Evolutionary conservation across 2,888 invertebrate species (phyloP).

Genomic region (Girardia tigrina): DNA sequence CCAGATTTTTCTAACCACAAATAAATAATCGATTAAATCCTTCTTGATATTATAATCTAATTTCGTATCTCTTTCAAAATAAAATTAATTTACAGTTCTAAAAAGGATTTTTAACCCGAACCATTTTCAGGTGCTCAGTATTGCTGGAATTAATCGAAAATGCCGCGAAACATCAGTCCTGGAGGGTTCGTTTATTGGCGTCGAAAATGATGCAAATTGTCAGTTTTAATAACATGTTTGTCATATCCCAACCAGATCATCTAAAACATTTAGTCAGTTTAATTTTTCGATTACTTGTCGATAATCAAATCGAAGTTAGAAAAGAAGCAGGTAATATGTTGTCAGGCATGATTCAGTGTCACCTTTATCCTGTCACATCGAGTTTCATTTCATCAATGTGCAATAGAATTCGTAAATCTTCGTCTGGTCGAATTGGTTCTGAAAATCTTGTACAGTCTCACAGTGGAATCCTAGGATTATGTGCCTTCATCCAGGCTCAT

Average conservation of each 20-base stretch:
- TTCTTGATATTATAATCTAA: no score
- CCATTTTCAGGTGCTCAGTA: background rate
- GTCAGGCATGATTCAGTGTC: constrained; percentile 71
- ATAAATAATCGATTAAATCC: no score
- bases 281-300: background rate
- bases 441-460: constrained; percentile 53
- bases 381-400: background rate
- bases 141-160: constrained; percentile 3
- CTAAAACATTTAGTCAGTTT: background rate
- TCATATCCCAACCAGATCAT: background rate
- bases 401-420: background rate
- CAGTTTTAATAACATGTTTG: constrained; percentile 18
- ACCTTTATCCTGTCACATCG: constrained; percentile 53
- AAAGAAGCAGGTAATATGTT: constrained; percentile 68
- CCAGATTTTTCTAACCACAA: no score
- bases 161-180: background rate
- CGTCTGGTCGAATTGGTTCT: constrained; percentile 29
- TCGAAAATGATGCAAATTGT: constrained; percentile 11
- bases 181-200: background rate
- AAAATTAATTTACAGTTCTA: no score
- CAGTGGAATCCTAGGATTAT: constrained; percentile 71
- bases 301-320: constrained; percentile 54
- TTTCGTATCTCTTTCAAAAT: no score
- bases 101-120: no score
- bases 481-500: constrained; percentile 70